These are phyloP conservation scores for Dorcus parallelipipedus DNA, from an alignment of 2,888 invertebrate species.

Conservation along the genomic window DNA sequence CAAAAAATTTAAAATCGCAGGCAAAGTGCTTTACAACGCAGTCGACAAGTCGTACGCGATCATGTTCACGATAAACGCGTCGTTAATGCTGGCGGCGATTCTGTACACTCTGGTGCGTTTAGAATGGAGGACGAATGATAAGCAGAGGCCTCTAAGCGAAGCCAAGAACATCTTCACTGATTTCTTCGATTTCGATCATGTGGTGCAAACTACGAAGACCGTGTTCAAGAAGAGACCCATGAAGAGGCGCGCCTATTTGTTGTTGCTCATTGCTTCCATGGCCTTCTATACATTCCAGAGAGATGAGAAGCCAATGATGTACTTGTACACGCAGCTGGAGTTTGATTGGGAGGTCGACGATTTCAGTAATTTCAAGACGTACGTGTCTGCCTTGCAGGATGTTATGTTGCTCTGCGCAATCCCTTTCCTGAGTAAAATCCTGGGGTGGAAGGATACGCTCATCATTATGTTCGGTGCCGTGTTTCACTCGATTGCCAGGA, in stretches of 20 bases:
- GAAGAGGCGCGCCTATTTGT: constrained; percentile 60
- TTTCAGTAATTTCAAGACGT: constrained; percentile 70
- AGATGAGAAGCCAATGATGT: constrained; percentile 75
- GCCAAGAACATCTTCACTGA: constrained; percentile 58
- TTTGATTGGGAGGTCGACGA: constrained; percentile 68
- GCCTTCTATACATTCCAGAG: constrained; percentile 78
- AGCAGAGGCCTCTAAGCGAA: constrained; percentile 60
- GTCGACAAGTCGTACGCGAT: constrained; percentile 63
- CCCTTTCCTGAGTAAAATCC: constrained; percentile 66
- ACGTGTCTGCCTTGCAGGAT: constrained; percentile 69
- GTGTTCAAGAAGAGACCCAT: constrained; percentile 58
- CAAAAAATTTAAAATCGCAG: not conserved
- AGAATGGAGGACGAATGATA: constrained; percentile 67
- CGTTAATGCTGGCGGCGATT: constrained; percentile 60
- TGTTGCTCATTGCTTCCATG: constrained; percentile 71
- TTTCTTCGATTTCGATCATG: constrained; percentile 70
- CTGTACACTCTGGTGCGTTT: constrained; percentile 62
- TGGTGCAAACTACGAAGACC: constrained; percentile 60
- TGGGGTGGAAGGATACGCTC: constrained; percentile 67
- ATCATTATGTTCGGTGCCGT: constrained; percentile 71
- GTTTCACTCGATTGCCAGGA: constrained; percentile 65
- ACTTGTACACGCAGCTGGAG: constrained; percentile 68
- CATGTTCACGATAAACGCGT: constrained; percentile 71
- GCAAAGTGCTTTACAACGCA: constrained; percentile 48
- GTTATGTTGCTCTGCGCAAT: constrained; percentile 67